Base-by-base conservation (phyloP, 2,797 vertebrate species). In the Phyllotis vaccarum region DNA sequence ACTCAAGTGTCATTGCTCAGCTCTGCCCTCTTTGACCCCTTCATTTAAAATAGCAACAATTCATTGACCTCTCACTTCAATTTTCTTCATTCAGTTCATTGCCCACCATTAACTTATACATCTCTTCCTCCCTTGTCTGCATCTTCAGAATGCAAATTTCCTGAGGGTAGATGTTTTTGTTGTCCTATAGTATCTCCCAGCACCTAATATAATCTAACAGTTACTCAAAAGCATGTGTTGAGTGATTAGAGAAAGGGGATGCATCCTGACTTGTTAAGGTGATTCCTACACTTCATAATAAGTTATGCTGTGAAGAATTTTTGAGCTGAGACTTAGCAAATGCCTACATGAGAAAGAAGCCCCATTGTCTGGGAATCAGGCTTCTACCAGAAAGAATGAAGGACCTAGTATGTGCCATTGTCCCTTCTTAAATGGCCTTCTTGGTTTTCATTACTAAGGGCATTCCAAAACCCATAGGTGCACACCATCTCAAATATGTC, bases 91-190 rank as follows among this genome's bases (percentile, higher is more conserved):
- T 52, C 72, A 6, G 43, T 13, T 31, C 75, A 91, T 66, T 80
- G 27, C 64, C 21, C 79, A 56, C 64, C 31, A 46, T 93, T 72
- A 79, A 60, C 56, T 62, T 70, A 58, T 10, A 49, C 10, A 82
- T 91, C 11, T 70, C 24, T 76, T 82, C 49, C 37, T 9, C 66
- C 37, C 93, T 75, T 78, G 22, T 74, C 88, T 70, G 56, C 29
- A 52, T 74, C 74, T 95, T 66, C 64, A 75, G 92, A 82, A 93
- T 75, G 62, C n/a, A 90, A 89, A 95, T 90, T 90, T 56, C 29
- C 40, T 46, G 22, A 70, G 46, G 72, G 19, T 70, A 34, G 34
- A 40, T 82, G 81, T 93, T 56, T 86, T 86, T 86, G 75, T 74
- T 90, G 43, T 83, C 64, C 49, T 85, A 72, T 49, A 14, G 66